These are phyloP conservation scores for Ramazzottius varieornatus DNA, from an alignment of 2,888 invertebrate genomes.

Conservation along the genomic window DNA sequence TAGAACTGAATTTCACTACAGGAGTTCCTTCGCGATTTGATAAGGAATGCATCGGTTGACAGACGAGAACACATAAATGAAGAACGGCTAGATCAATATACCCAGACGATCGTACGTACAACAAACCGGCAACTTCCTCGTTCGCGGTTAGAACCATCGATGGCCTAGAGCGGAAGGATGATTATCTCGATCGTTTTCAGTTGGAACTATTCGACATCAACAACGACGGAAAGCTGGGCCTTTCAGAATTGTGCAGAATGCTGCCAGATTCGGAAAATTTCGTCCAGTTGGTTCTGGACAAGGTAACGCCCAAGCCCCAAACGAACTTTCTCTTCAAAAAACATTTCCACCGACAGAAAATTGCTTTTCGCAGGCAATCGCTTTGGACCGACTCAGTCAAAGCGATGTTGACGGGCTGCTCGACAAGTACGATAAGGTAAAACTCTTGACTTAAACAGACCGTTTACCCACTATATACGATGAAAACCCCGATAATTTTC, in stretches of 20 bases:
- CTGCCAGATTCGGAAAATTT: neutral
- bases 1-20: neutral
- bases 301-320: too few relatives aligned
- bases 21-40: neutral
- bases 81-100: neutral
- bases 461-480: too few relatives aligned
- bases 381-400: neutral
- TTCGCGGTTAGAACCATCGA: neutral
- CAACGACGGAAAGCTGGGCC: neutral
- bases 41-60: neutral
- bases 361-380: neutral
- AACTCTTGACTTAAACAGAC: too few relatives aligned
- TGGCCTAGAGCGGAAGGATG: neutral
- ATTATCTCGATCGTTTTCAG: neutral
- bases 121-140: neutral
- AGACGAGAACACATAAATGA: neutral
- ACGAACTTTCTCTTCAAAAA: too few relatives aligned
- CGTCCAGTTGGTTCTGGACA: neutral
- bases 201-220: neutral
- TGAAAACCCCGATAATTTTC: neutral
- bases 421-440: neutral
- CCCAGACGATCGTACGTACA: neutral
- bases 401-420: neutral
- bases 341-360: too few relatives aligned
- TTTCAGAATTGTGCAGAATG: neutral